A percentile compares a stretch with the other conserved stretches of the same genome.
Conservation (phyloP, 2,888 invertebrate species). For the Molanna angustata region DNA sequence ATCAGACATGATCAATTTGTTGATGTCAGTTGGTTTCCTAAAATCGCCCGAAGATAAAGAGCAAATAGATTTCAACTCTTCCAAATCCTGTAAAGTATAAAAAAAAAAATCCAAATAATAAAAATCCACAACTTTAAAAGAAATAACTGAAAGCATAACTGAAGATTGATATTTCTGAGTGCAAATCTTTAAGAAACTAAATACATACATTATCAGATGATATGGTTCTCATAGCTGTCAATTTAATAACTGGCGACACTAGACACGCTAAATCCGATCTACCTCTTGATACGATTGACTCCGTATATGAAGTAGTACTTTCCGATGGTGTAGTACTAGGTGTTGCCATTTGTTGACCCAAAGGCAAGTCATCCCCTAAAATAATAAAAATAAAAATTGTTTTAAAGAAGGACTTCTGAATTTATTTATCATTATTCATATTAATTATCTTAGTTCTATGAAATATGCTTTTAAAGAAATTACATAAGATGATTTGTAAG, state of each 20-base stretch:
- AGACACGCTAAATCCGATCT: constrained; percentile 37
- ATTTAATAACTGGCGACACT: constrained; percentile 48
- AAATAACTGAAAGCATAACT: too few relatives aligned
- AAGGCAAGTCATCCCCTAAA: constrained; percentile 26
- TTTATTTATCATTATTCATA: not conserved
- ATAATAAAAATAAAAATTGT: not conserved
- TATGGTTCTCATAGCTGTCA: constrained; percentile 43
- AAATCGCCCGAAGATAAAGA: too few relatives aligned
- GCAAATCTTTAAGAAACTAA: too few relatives aligned
- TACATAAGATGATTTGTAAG: not conserved
- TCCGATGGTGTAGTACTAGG: constrained; percentile 12
- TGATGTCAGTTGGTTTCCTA: not conserved
- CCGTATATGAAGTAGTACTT: not conserved
- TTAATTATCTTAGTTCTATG: too few relatives aligned
- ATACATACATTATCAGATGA: constrained; percentile 40
- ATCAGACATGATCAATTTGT: constrained; percentile 3
- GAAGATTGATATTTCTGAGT: too few relatives aligned
- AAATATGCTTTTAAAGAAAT: not conserved
- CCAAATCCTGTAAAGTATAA: too few relatives aligned
- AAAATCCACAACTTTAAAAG: too few relatives aligned
- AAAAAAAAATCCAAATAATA: too few relatives aligned
- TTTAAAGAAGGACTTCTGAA: not conserved
- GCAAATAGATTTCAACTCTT: too few relatives aligned
- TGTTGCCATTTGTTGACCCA: constrained; percentile 20
- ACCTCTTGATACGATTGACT: not conserved